Base-by-base conservation (phyloP, 2,888 invertebrate species). In the Uloborus plumipes region DNA sequence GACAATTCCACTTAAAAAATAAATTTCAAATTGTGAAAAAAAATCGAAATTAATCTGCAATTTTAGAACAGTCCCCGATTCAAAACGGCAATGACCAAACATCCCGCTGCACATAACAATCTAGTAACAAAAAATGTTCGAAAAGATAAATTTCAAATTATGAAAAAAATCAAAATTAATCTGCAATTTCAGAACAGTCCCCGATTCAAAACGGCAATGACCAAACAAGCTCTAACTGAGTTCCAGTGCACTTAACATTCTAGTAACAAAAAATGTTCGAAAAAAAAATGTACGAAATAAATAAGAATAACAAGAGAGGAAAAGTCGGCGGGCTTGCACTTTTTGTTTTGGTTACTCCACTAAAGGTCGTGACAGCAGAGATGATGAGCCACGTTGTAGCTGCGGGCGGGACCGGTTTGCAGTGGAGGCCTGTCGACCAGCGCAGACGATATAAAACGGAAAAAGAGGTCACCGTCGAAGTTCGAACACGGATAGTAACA, bases 301-400 rank as follows among this genome's bases (percentile, higher is more conserved):
- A 66, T 22, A 67, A 59, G 49, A 16, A 49, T 62, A 73, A 65
- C 65, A 31, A 58, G 49, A 47, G 16, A 51, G 61, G 50, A 39
- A 39, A 39, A 39, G 39, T 39, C 39, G 39, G 39, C 39, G 39
- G 39, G 39, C 39, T 39, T 39, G 22, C 31, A 16, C n/a, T 72
- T 16, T 69, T 59, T 62, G 22, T 72, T 50, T 73, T 51, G 18
- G 47, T 65, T 50, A 50, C 51, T 53, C 22, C 58, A 58, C 66
- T 58, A 58, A n/a, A 74, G 75, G 67, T 74, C 75, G 75, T 67
- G 66, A 67, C 67, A 67, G 58, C 31, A n/a, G 65, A 75, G 61
- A 65, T 22, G 74, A 65, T 65, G 65, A 74, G 67, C 39, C 39
- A 39, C 66, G 39, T 65, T 61, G 39, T 65, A 18, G 65, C 75